Conservation (phyloP, 2,888 invertebrate species). For the Ennomos quercinarius region DNA sequence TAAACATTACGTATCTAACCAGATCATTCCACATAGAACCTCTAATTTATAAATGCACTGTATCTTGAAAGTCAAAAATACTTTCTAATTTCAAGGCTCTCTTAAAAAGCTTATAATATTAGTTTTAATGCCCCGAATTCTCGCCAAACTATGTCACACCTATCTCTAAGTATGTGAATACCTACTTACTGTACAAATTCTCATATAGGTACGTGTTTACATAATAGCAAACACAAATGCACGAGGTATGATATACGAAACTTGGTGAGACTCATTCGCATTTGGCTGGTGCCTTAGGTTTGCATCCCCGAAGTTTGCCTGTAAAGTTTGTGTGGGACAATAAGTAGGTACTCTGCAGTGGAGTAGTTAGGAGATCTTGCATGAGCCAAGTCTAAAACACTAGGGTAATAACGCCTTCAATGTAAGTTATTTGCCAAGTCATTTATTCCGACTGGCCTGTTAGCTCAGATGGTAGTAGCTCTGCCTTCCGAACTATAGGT, state of each 20-base stretch:
- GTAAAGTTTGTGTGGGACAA: conserved; percentile 35
- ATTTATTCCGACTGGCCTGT: too few species aligned
- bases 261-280: conserved; percentile 38
- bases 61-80: too few species aligned
- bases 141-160: conserved; percentile 1
- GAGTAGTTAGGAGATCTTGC: conserved; percentile 25
- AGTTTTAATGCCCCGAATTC: conserved; percentile 5
- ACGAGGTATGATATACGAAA: conserved; percentile 46
- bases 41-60: conserved; percentile 14
- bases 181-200: background rate
- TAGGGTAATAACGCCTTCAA: too few species aligned
- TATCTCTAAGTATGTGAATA: background rate
- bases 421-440: too few species aligned
- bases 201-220: conserved; percentile 14
- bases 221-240: conserved; percentile 39
- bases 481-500: too few species aligned
- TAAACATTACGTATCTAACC: conserved; percentile 20
- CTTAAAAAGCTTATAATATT: background rate
- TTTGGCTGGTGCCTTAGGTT: conserved; percentile 36
- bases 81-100: too few species aligned
- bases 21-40: conserved; percentile 16
- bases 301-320: conserved; percentile 41
- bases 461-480: too few species aligned
- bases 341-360: conserved; percentile 32
- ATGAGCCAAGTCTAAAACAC: too few species aligned